Percentiles rank a stretch among this genome's conserved stretches.
Evolutionary conservation across 1,140 invertebrate species (phyloP).

Genomic region (Scaptomyza hsui): DNA sequence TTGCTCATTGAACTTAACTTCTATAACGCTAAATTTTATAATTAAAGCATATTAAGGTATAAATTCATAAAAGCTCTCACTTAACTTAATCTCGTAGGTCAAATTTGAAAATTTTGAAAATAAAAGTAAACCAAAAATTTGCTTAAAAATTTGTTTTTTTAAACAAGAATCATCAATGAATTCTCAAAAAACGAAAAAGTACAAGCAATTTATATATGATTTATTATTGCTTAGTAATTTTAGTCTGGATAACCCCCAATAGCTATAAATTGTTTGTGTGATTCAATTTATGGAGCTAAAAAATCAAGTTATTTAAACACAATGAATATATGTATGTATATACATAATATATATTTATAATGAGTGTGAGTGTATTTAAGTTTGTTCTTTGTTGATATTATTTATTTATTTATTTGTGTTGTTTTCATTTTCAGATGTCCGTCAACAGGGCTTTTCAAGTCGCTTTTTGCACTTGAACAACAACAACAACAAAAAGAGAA

Average conservation of each 20-base stretch:
- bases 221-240: neutral
- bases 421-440: constrained; percentile 50
- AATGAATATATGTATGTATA: neutral
- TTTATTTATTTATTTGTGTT: constrained; percentile 8
- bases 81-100: no score
- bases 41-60: no score
- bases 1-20: no score
- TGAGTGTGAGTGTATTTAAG: constrained; percentile 18
- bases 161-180: no score
- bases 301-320: neutral
- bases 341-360: neutral
- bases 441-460: constrained; percentile 56
- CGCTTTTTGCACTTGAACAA: constrained; percentile 20
- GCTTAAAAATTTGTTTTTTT: no score
- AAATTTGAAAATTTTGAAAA: no score
- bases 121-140: no score
- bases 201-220: neutral
- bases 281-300: neutral
- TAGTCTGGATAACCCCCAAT: neutral
- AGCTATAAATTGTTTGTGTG: neutral
- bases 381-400: constrained; percentile 21
- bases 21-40: no score
- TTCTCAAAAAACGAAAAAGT: no score
- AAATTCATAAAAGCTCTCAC: no score
- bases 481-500: constrained; percentile 21